phyloP scores from a whole-genome alignment of 2,113 vertebrate species.

The Cottus gobio region DNA sequence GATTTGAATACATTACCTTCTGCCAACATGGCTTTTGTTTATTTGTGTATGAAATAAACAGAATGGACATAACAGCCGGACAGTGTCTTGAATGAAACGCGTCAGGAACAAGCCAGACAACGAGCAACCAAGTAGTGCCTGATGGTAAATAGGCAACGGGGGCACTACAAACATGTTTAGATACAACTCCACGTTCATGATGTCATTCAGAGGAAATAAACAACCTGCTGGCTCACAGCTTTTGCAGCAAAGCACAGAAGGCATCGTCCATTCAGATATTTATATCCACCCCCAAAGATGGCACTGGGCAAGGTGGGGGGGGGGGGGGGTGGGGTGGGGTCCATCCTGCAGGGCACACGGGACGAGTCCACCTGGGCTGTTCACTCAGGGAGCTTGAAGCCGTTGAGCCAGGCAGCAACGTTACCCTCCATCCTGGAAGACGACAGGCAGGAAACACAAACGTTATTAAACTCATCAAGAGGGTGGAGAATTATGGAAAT shows the following conservation, averaged over 20 bases:
- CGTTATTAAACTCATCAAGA: background rate
- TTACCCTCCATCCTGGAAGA: constrained; percentile 11
- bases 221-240: background rate
- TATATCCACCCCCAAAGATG: constrained; percentile 82
- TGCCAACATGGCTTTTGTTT: no score
- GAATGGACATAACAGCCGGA: no score
- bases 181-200: no score
- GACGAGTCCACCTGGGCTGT: constrained; percentile 66
- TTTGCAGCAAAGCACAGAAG: background rate
- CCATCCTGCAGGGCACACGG: constrained; percentile 45
- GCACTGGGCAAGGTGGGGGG: constrained; percentile 56
- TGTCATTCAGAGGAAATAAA: background rate
- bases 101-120: no score
- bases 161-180: no score
- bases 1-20: no score
- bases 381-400: constrained; percentile 66
- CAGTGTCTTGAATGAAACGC: no score
- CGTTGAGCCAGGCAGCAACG: constrained; percentile 3
- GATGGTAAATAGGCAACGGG: no score
- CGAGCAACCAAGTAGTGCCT: no score
- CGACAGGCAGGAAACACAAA: background rate
- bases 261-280: constrained; percentile 68
- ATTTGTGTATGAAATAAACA: no score
- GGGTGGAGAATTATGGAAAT: background rate
- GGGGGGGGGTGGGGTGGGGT: constrained; percentile 10